Percentiles rank a stretch among this genome's conserved stretches.
Evolutionary conservation across 2,113 vertebrate species (phyloP).

Genomic region (Narcine bancroftii): DNA sequence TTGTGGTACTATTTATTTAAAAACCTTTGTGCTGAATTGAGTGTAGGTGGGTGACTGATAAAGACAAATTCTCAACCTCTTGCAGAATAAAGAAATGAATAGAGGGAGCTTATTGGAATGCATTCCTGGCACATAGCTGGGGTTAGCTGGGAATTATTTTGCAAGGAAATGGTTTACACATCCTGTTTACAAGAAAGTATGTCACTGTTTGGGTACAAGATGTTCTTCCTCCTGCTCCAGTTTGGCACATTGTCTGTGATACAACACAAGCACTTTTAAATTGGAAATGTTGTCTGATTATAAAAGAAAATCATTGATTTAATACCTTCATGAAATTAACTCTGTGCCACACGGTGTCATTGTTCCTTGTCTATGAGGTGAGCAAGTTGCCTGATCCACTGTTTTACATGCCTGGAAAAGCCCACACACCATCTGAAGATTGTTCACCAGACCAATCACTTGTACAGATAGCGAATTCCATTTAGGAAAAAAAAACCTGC

Average conservation of each 20-base stretch:
- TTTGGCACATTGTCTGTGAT: background rate
- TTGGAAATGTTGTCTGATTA: background rate
- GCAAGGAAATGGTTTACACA: background rate
- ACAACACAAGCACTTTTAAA: too few species aligned
- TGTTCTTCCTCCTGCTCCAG: background rate
- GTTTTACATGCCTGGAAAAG: background rate
- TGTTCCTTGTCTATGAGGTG: background rate
- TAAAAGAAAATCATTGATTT: constrained; percentile 20
- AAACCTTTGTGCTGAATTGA: background rate
- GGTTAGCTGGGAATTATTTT: constrained; percentile 20
- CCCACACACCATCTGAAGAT: background rate
- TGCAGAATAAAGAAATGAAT: background rate
- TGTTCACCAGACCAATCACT: background rate
- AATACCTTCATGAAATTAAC: background rate
- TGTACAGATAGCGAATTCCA: background rate
- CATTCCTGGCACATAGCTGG: constrained; percentile 8
- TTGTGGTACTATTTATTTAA: background rate
- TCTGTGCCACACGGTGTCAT: background rate
- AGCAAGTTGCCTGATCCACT: background rate
- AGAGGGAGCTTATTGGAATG: background rate
- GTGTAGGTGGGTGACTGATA: background rate
- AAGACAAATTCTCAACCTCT: background rate
- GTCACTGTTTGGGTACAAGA: background rate
- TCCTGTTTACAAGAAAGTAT: background rate
- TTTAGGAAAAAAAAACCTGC: background rate